A percentile compares a stretch with the other conserved stretches of the same genome.
phyloP scores from a whole-genome alignment of 2,888 invertebrate genomes.

The Globia sparganii region DNA sequence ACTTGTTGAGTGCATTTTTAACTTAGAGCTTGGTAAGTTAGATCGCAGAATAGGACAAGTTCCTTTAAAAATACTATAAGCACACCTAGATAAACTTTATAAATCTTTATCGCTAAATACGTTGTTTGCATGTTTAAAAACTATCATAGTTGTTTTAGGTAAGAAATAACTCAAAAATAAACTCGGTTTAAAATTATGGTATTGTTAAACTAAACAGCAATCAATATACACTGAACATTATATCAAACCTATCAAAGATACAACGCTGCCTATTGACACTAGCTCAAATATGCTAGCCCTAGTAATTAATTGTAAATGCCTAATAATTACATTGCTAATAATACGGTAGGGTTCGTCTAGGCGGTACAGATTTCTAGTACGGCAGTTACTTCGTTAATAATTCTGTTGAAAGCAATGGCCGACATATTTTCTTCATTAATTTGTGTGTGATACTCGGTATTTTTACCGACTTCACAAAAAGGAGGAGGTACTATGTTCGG shows the following conservation, averaged over 20 bases:
- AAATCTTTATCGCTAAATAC: no score
- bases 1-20: no score
- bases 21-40: no score
- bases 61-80: not conserved
- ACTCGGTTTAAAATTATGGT: no score
- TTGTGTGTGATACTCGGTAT: not conserved
- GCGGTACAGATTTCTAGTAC: slow-evolving; percentile 37
- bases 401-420: slow-evolving; percentile 24
- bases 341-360: not conserved
- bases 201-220: not conserved
- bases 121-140: no score
- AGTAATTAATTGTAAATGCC: slow-evolving; percentile 5
- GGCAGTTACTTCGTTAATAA: slow-evolving; percentile 42
- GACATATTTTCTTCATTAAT: not conserved
- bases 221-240: not conserved
- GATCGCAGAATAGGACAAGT: not conserved
- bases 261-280: slow-evolving; percentile 9
- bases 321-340: slow-evolving; percentile 42
- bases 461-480: no score
- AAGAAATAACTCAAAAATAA: no score
- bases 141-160: no score
- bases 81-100: not conserved
- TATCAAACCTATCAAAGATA: not conserved
- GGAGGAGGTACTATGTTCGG: no score
- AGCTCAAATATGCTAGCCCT: slow-evolving; percentile 17